phyloP scores from a whole-genome alignment of 2,113 vertebrate species.

The Coregonus clupeaformis region DNA sequence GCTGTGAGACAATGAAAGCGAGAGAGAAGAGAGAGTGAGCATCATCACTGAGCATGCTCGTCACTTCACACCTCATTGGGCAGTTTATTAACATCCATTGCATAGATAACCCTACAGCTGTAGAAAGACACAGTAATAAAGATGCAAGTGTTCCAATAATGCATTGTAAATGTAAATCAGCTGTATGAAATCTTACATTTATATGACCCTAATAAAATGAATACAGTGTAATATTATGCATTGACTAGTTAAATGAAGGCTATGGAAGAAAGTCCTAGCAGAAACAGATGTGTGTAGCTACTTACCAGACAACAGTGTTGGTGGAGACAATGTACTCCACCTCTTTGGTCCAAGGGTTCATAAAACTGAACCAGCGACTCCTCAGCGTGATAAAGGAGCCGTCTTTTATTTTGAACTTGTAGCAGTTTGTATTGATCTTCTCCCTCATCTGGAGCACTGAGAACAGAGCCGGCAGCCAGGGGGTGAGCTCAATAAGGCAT shows the following conservation, averaged over 20 bases:
- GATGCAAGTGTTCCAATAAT: too few relatives aligned
- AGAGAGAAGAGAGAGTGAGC: slow-evolving; percentile 28
- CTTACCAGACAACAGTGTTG: slow-evolving; percentile 97
- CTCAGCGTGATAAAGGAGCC: slow-evolving; percentile 96
- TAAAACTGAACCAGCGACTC: slow-evolving; percentile 99
- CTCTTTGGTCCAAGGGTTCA: slow-evolving; percentile 99
- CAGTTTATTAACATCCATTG: neutral
- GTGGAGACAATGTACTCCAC: slow-evolving; percentile 99
- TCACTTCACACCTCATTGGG: neutral
- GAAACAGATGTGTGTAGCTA: slow-evolving; percentile 32
- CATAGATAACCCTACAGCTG: too few relatives aligned
- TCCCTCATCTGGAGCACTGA: slow-evolving; percentile 96
- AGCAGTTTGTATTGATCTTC: slow-evolving; percentile 97
- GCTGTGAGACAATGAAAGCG: slow-evolving; percentile 62
- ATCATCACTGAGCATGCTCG: neutral
- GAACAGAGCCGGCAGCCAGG: neutral
- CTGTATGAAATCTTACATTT: too few relatives aligned
- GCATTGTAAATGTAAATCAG: too few relatives aligned
- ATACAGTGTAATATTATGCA: too few relatives aligned
- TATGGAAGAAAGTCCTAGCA: neutral
- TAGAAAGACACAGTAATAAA: too few relatives aligned
- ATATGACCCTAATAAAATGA: too few relatives aligned
- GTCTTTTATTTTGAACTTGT: slow-evolving; percentile 99
- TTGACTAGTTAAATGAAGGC: too few relatives aligned
- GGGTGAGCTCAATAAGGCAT: neutral